Base-by-base conservation (phyloP, 2,797 vertebrate species). In the Rhyacichthys aspro region DNA sequence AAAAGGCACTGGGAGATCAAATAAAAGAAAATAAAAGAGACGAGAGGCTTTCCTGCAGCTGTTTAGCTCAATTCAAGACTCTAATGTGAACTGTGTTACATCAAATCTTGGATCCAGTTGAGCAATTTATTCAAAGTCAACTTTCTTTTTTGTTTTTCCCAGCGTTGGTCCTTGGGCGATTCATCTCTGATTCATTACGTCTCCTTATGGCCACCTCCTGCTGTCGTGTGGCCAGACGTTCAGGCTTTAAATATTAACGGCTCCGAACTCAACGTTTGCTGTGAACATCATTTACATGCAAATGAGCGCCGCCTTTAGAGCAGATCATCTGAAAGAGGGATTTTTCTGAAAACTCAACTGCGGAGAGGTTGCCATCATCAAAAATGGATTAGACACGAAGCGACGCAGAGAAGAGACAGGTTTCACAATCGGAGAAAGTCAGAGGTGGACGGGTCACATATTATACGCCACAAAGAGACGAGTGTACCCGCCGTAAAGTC, bases 261-360 rank as follows among this genome's bases (percentile, higher is more conserved):
- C 38, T 42, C 37, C 42, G 52, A 28, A 55, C 18, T 28, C 52
- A 42, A 14, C 38, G 11, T 39, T 39, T 39, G n/a, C n/a, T n/a
- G 5, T 39, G 38, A 42, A 28, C 23, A 55, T 44, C 32, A 66
- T 83, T 76, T 72, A 63, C 72, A 81, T 84, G 67, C 53, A 72
- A 59, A 85, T 71, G 48, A 71, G 72, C 50, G 34, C 8, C 23
- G 49, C 43, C 47, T 58, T 59, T 18, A 49, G 52, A 28, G 52
- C 52, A 28, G 14, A 42, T 32, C 14, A 42, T 55, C 39, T 28
- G 12, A 8, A 14, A 55, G 52, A n/a, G 38, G 14, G 18, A 39
- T 18, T 39, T 39, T 53, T 38, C 49, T 53, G 34, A 39, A 53
- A 36, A 18, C 49, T 18, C 6, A n/a, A 37, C 23, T 9, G 17